Base-by-base conservation (phyloP, 2,888 invertebrate genomes). In the Aporophyla lueneburgensis region DNA sequence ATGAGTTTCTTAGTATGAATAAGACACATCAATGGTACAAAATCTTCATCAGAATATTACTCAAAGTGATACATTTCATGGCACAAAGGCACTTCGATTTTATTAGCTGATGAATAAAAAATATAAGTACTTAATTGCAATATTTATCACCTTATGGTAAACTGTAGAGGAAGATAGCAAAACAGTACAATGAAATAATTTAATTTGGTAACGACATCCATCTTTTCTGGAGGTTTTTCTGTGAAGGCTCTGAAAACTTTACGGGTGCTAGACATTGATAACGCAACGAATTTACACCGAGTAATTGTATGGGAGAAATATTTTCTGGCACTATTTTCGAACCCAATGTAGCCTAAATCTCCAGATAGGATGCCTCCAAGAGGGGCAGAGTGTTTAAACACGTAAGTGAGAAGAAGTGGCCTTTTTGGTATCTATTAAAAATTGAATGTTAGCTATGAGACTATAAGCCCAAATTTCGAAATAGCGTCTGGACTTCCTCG, bases 11-110 rank as follows among this genome's bases (percentile, higher is more conserved):
- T n/a, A 59, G 33, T 14, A 59, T 49, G 62, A 72, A 72, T 54
- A 58, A 27, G 43, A 27, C 46, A 71, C 43, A 61, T 72, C 79
- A 80, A 82, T 74, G 73, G 78, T 79, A 86, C 81, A 84, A 77
- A 70, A 61, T 49, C 49, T 58, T 63, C 46, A 56, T 66, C 65
- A 59, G 49, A 68, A 72, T n/a, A 65, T 67, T 53, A 62, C 68
- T 76, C 12, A 51, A 53, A 58, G 68, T 67, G 66, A 46, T 67
- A 78, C 58, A 77, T 62, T 78, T 51, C 62, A 85, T 83, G 78
- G 75, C 78, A 76, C 59, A 59, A 70, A 72, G 78, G 80, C 76
- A 65, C 63, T 62, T 76, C 43, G 40, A 66, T 63, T 62, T 71
- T 53, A 54, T 54, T 33, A 59, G 68, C 27, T 67, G 53, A 27